Conservation (phyloP, 2,888 invertebrate species). For the Disparrhopalites patrizii region DNA sequence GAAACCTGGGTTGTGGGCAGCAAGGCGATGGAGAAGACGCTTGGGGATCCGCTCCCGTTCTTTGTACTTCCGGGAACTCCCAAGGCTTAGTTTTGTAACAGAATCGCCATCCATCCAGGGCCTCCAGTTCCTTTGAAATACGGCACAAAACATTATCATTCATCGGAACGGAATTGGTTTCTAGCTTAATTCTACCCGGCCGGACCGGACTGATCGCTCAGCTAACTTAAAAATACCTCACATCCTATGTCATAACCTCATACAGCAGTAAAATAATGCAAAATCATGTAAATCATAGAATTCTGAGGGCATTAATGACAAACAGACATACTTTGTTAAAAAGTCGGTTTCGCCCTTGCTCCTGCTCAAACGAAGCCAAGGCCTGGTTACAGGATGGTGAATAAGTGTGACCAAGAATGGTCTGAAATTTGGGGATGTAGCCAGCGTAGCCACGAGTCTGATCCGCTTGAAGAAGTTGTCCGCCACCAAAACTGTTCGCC, state of each 20-base stretch:
- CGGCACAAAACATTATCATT: not conserved
- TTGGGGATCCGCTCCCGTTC: conserved; percentile 36
- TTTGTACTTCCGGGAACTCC: conserved; percentile 40
- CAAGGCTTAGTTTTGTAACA: conserved; percentile 47
- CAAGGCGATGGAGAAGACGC: conserved; percentile 35
- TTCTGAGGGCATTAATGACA: no score
- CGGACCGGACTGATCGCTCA: not conserved
- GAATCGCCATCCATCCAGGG: conserved; percentile 47
- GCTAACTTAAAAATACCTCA: no score
- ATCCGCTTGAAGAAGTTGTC: conserved; percentile 43
- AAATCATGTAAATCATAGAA: not conserved
- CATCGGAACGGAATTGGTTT: not conserved
- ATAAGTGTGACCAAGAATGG: conserved; percentile 43
- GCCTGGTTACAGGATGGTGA: conserved; percentile 45
- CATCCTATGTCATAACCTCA: no score
- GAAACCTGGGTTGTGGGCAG: not conserved
- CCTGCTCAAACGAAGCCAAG: conserved; percentile 42
- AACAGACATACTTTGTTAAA: conserved; percentile 28
- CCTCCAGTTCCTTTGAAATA: conserved; percentile 44
- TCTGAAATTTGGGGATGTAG: conserved; percentile 42
- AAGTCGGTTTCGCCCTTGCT: conserved; percentile 44
- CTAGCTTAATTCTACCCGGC: not conserved
- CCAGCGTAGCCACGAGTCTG: conserved; percentile 45
- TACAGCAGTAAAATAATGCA: no score
- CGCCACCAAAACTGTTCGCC: conserved; percentile 43